These are phyloP conservation scores for Pollenia labialis DNA, from an alignment of 2,888 invertebrate species.

Conservation along the genomic window DNA sequence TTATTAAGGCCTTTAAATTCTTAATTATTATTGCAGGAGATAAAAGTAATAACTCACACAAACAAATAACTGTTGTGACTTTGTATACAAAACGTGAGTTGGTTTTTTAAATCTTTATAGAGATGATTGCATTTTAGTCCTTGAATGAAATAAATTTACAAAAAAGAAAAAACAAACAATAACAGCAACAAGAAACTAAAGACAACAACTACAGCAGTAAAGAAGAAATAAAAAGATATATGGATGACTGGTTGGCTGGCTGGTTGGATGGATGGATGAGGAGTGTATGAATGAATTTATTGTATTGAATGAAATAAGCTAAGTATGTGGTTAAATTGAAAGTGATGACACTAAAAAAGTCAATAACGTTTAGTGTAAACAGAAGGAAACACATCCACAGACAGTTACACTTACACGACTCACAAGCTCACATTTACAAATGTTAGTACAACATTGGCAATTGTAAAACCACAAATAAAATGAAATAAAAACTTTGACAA, in stretches of 20 bases:
- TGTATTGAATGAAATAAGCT: constrained; percentile 32
- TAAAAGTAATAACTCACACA: constrained; percentile 15
- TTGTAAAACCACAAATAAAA: constrained; percentile 53
- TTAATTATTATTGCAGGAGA: neutral
- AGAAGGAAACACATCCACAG: neutral
- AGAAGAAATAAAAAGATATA: constrained; percentile 29
- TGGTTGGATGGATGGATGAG: constrained; percentile 42
- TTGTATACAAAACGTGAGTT: constrained; percentile 59
- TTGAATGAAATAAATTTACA: constrained; percentile 50
- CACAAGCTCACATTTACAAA: neutral
- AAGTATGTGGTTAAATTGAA: constrained; percentile 73
- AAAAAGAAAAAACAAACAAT: constrained; percentile 9
- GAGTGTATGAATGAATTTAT: constrained; percentile 48
- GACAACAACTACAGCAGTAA: constrained; percentile 36
- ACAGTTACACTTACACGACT: neutral
- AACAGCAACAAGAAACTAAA: constrained; percentile 10
- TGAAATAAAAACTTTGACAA: constrained; percentile 32
- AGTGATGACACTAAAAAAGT: constrained; percentile 74
- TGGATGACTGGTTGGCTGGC: neutral
- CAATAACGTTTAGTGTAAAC: constrained; percentile 71
- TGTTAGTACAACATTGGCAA: constrained; percentile 37
- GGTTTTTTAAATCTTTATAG: constrained; percentile 54
- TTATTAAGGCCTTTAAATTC: neutral
- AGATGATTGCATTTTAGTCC: constrained; percentile 65
- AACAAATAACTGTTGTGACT: constrained; percentile 58